Percentiles rank a stretch among this genome's conserved stretches.
Evolutionary conservation across 2,113 vertebrate species (phyloP).

Genomic region (Phaetusa simplex): DNA sequence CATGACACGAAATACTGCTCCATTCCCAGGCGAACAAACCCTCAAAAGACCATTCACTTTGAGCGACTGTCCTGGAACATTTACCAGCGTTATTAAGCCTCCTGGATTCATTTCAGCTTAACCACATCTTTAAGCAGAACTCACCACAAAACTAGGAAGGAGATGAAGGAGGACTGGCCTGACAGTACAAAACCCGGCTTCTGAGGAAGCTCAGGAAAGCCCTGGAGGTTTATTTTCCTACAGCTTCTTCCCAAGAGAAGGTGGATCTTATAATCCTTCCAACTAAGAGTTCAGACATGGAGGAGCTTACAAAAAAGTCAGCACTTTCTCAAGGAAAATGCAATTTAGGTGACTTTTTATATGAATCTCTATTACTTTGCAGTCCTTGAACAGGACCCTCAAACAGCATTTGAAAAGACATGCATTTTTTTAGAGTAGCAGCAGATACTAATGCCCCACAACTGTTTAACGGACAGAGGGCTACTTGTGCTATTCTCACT

Average conservation of each 20-base stretch:
- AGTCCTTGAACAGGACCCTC: background rate
- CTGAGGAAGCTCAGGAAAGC: background rate
- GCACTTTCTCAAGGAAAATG: background rate
- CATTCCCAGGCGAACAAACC: background rate
- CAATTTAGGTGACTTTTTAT: background rate
- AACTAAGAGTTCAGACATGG: background rate
- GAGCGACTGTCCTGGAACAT: background rate
- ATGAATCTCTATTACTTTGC: background rate
- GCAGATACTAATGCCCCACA: background rate
- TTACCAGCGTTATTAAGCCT: background rate
- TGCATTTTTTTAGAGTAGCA: background rate
- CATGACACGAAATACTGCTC: background rate
- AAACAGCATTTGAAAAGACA: background rate
- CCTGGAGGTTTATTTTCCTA: background rate
- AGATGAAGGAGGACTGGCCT: background rate
- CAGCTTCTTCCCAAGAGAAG: background rate
- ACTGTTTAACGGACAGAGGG: background rate
- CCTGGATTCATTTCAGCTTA: background rate
- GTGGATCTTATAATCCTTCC: background rate
- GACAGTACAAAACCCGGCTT: background rate
- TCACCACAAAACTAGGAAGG: background rate
- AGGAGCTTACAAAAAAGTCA: background rate
- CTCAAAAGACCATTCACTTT: background rate
- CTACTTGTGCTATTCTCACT: background rate
- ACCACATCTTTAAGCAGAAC: background rate